A percentile compares a stretch with the other conserved stretches of the same genome.
Evolutionary conservation across 2,888 invertebrate genomes (phyloP).

Genomic region (Fabriciana adippe): DNA sequence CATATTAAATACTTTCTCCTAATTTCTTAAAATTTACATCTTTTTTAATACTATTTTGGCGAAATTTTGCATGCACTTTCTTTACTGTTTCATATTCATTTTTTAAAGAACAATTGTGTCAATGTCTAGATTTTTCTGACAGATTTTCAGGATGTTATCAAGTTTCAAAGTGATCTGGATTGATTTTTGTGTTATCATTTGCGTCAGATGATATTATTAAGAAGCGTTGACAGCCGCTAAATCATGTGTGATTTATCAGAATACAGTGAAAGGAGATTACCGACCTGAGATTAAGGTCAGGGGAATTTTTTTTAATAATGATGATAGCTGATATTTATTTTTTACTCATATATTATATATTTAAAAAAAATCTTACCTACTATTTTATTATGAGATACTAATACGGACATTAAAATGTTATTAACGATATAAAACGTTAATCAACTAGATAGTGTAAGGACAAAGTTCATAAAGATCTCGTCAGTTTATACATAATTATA

Average conservation of each 20-base stretch:
- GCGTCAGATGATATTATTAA: conserved; percentile 30
- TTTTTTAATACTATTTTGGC: not conserved
- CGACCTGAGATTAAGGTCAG: too few species aligned
- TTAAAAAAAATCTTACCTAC: too few species aligned
- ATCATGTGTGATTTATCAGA: conserved; percentile 37
- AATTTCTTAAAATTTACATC: not conserved
- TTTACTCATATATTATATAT: too few species aligned
- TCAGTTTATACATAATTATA: not conserved
- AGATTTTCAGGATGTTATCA: not conserved
- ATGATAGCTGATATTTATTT: too few species aligned
- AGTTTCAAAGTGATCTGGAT: conserved; percentile 26
- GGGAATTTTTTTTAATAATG: too few species aligned
- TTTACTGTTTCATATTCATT: too few species aligned
- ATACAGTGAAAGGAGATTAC: too few species aligned
- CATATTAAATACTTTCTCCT: conserved; percentile 9
- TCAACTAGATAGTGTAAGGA: conserved; percentile 9
- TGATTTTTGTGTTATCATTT: conserved; percentile 38
- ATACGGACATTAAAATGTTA: conserved; percentile 19
- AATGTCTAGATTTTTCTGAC: conserved; percentile 1
- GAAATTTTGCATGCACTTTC: not conserved
- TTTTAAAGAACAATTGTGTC: too few species aligned
- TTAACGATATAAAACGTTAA: not conserved
- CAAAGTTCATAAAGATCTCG: conserved; percentile 9
- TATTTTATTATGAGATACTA: not conserved
- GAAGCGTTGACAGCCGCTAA: conserved; percentile 28